Evolutionary conservation across 2,113 vertebrate genomes (phyloP).

Genomic region (Sorex araneus): DNA sequence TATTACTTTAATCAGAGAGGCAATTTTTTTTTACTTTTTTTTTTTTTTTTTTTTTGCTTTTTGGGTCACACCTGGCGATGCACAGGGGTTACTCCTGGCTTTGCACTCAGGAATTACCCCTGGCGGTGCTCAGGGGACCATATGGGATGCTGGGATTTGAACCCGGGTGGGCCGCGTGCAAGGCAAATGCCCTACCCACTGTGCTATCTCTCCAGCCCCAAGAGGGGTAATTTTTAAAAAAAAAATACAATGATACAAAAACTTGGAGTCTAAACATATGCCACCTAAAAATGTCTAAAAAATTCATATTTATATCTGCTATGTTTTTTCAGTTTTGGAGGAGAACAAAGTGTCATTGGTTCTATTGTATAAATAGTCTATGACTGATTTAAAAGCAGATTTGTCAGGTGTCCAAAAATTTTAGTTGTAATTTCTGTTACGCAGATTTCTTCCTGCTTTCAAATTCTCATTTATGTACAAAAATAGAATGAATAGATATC

Average conservation of each 20-base stretch:
- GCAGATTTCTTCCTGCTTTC: background rate
- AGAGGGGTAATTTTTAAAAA: too few relatives aligned
- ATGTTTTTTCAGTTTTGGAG: conserved; percentile 33
- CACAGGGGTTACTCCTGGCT: too few relatives aligned
- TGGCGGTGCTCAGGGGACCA: too few relatives aligned
- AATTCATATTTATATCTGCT: conserved; percentile 2
- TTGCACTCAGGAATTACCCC: too few relatives aligned
- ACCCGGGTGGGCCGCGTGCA: too few relatives aligned
- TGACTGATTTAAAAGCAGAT: background rate
- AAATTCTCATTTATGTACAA: conserved; percentile 38
- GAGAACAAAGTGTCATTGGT: conserved; percentile 13
- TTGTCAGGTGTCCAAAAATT: conserved; percentile 44
- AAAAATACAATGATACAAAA: background rate
- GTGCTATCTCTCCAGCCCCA: too few relatives aligned
- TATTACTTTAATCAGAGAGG: conserved; percentile 64
- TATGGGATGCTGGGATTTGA: too few relatives aligned
- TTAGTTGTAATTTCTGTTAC: conserved; percentile 39
- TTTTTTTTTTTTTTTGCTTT: too few relatives aligned
- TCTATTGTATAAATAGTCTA: conserved; percentile 46
- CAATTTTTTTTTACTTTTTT: conserved; percentile 47
- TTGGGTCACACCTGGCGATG: too few relatives aligned
- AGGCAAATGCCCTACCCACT: too few relatives aligned
- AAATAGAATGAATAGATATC: conserved; percentile 33
- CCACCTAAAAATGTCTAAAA: background rate
- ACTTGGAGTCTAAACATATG: background rate